These are phyloP conservation scores for Tetragonula clypearis DNA, from an alignment of 1,140 invertebrate genomes.

Conservation along the genomic window DNA sequence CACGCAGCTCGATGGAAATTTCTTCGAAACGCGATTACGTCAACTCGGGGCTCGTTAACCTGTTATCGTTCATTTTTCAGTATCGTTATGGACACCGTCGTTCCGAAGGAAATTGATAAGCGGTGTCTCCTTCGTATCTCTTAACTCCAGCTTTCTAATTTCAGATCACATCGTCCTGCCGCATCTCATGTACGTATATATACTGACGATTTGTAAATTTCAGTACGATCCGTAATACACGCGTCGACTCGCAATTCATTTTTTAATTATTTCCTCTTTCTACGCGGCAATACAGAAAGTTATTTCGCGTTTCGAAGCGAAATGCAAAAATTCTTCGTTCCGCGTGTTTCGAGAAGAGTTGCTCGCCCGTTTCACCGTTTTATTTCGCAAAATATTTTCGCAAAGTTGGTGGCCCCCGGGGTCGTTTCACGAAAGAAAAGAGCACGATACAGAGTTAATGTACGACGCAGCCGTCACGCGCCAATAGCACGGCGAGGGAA, in stretches of 20 bases:
- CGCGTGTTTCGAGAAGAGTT: not conserved
- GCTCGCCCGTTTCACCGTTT: not conserved
- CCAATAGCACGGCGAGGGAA: constrained; percentile 34
- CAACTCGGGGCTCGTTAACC: constrained; percentile 55
- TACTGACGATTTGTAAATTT: not conserved
- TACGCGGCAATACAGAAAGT: too few relatives aligned
- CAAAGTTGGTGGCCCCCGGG: not conserved
- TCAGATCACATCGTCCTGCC: too few relatives aligned
- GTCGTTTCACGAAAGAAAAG: constrained; percentile 40
- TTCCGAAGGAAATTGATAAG: not conserved
- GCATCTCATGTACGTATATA: not conserved
- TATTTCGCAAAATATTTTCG: not conserved
- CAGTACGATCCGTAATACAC: too few relatives aligned
- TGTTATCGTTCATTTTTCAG: constrained; percentile 52
- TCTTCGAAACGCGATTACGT: constrained; percentile 61
- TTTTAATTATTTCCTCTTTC: not conserved
- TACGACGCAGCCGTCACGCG: constrained; percentile 52
- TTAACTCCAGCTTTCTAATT: not conserved
- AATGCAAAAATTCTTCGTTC: too few relatives aligned
- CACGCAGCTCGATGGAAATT: constrained; percentile 44
- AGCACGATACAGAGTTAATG: constrained; percentile 38
- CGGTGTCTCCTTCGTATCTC: not conserved
- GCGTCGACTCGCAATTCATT: not conserved
- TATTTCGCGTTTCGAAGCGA: not conserved
- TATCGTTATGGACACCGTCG: constrained; percentile 39